Base-by-base conservation (phyloP, 2,797 vertebrate genomes). In the Myiotriccus ornatus region DNA sequence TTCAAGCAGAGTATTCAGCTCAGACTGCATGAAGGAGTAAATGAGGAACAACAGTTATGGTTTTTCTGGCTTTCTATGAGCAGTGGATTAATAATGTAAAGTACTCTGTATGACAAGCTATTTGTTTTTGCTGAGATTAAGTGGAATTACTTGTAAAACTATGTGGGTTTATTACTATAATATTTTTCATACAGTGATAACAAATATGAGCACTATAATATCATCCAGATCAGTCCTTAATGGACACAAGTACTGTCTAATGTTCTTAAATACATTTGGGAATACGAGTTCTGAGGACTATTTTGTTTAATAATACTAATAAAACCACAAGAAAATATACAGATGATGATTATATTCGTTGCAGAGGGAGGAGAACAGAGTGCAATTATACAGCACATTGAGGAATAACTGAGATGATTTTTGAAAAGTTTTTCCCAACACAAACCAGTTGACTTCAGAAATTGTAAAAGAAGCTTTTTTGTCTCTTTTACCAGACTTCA, bases 51-150 rank as follows among this genome's bases (percentile, higher is more conserved):
- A 87, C 76, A 64, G 27, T 79, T 86, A 73, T 0, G 4, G 34
- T 46, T 88, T 93, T 86, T 76, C 79, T 95, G 65, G 59, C 68
- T 94, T 70, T 95, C 59, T 60, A 14, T 78, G 0, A 1, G 55
- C 71, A 85, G 69, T 84, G 59, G 82, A 87, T 95, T 96, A 92
- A 96, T 94, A 96, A 92, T 85, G 46, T 81, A 84, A 91, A 95
- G 75, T 84, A 89, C 68, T 93, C 52, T 77, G 55, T 47, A 53
- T 75, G 82, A 92, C 79, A 91, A 89, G 56, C 77, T 96, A 90
- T 94, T 97, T 96, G 90, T 84, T 97, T 97, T 94, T 95, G 44
- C 69, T 94, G 88, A 79, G 43, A 95, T 94, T 95, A 95, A 95
- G 82, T 94, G 83, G 86, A 95, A 89, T 87, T 62, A 71, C 74